Conservation (phyloP, 35 echinoderm and acorn worm species). For the Diadema setosum region DNA sequence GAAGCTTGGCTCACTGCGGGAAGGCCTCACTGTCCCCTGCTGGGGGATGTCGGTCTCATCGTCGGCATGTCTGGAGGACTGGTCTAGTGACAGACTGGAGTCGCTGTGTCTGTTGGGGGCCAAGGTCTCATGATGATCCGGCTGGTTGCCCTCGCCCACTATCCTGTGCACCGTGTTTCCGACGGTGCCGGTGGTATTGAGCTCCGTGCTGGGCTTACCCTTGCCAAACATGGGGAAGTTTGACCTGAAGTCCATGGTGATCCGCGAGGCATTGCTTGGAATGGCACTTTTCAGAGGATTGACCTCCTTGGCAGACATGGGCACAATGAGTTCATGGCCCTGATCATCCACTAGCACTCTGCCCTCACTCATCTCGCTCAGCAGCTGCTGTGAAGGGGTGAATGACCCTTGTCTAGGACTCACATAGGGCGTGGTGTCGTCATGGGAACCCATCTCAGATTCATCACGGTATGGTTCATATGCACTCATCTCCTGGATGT, state of each 20-base stretch:
- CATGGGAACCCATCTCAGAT: background rate
- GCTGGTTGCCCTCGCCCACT: background rate
- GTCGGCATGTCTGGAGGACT: background rate
- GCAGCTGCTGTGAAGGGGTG: background rate
- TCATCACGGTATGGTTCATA: background rate
- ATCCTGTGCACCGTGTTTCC: slow-evolving; percentile 26
- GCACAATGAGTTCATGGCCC: background rate
- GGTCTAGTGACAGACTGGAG: slow-evolving; percentile 11
- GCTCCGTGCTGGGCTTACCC: slow-evolving; percentile 67
- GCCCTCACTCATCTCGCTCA: background rate
- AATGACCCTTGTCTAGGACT: background rate
- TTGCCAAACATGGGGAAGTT: slow-evolving; percentile 73
- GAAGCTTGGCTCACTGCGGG: slow-evolving; percentile 18
- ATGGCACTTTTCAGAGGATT: background rate
- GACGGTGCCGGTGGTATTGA: slow-evolving; percentile 49
- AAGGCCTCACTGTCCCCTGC: background rate
- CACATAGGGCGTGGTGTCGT: background rate
- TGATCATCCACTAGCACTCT: background rate
- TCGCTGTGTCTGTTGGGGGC: background rate
- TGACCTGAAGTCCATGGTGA: slow-evolving; percentile 21
- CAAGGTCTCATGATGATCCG: background rate
- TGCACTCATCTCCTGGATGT: background rate
- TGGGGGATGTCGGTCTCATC: background rate
- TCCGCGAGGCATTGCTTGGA: background rate
- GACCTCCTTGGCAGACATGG: background rate